Evolutionary conservation across 2,888 invertebrate species (phyloP).

Genomic region (Nymphalis urticae): DNA sequence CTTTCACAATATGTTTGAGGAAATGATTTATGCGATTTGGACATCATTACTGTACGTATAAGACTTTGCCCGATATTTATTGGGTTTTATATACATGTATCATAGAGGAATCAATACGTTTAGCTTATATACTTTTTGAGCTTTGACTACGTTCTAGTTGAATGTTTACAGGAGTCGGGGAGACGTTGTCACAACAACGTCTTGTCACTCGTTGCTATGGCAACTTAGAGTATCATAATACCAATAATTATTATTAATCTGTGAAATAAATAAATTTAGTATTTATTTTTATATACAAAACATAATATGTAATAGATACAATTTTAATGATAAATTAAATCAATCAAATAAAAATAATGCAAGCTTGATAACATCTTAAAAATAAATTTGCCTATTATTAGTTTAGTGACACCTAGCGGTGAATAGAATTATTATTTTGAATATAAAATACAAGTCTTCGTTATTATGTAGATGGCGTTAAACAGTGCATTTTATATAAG

Average conservation of each 20-base stretch:
- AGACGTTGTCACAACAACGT: not conserved
- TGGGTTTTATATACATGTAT: not conserved
- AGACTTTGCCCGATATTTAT: not conserved
- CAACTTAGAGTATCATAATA: constrained; percentile 7
- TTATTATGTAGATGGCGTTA: constrained; percentile 20
- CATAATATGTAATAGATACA: too few relatives aligned
- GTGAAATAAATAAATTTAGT: too few relatives aligned
- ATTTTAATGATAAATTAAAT: too few relatives aligned
- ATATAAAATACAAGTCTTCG: not conserved
- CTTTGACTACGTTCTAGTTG: too few relatives aligned
- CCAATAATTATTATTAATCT: too few relatives aligned
- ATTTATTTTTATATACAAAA: too few relatives aligned
- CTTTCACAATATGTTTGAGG: constrained; percentile 40
- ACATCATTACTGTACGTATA: constrained; percentile 20
- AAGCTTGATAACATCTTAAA: not conserved
- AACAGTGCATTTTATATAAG: not conserved
- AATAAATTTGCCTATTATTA: not conserved
- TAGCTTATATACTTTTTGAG: too few relatives aligned
- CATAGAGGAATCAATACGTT: too few relatives aligned
- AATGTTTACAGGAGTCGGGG: too few relatives aligned
- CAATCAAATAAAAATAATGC: too few relatives aligned
- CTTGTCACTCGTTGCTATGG: constrained; percentile 23
- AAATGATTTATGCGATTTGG: constrained; percentile 18
- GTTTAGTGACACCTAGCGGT: constrained; percentile 44
- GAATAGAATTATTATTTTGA: constrained; percentile 40